phyloP scores from a whole-genome alignment of 1,140 invertebrate genomes.

The Pseudomyrmex gracilis region DNA sequence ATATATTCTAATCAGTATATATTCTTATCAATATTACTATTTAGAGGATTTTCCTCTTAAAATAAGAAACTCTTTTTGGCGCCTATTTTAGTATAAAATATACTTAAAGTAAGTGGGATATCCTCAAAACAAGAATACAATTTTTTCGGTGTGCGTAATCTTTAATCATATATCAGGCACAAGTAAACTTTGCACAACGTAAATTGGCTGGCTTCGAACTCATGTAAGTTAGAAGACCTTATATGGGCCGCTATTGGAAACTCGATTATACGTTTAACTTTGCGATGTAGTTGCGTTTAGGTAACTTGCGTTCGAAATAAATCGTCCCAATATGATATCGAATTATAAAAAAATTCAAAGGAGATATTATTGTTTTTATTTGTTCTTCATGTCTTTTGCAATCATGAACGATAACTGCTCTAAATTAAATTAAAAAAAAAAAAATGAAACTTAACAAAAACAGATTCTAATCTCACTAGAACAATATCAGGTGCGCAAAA shows the following conservation, averaged over 20 bases:
- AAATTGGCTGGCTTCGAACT: conserved; percentile 78
- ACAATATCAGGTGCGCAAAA: no score
- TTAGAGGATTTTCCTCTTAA: no score
- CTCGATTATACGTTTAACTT: conserved; percentile 74
- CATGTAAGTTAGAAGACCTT: conserved; percentile 80
- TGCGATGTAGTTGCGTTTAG: conserved; percentile 16
- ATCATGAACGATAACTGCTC: not conserved
- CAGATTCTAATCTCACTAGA: not conserved
- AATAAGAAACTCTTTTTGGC: no score
- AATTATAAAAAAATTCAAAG: no score
- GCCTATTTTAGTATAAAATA: no score
- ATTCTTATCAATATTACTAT: no score
- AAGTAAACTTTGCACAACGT: conserved; percentile 78
- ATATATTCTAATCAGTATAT: no score
- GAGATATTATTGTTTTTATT: no score
- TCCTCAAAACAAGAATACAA: no score
- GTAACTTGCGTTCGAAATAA: conserved; percentile 32
- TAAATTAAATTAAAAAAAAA: not conserved
- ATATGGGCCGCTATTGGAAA: conserved; percentile 80
- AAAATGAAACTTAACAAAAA: not conserved
- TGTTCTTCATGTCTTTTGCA: no score
- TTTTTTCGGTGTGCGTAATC: no score
- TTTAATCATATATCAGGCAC: conserved; percentile 42
- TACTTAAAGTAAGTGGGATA: no score
- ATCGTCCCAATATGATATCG: not conserved